Conservation (phyloP, 2,113 vertebrate species). For the Gobiocypris rarus region DNA sequence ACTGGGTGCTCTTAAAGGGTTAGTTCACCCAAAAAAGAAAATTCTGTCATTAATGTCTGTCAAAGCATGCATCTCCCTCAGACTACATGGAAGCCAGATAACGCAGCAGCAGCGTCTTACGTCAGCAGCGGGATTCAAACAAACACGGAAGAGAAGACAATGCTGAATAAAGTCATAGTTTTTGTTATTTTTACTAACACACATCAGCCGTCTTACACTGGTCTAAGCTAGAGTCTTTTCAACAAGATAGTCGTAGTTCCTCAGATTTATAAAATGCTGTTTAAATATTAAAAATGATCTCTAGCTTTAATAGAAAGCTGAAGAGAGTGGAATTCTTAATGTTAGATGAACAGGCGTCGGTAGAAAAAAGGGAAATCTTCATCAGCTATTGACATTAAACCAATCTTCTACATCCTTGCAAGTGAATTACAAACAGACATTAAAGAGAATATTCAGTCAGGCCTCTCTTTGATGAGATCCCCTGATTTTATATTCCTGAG, state of each 20-base stretch:
- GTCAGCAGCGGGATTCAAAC: too few relatives aligned
- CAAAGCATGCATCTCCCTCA: too few relatives aligned
- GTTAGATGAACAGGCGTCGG: background rate
- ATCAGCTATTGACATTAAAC: constrained; percentile 18
- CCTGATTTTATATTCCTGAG: constrained; percentile 6
- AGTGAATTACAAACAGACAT: constrained; percentile 5
- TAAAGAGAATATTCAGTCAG: constrained; percentile 10
- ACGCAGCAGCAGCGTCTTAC: too few relatives aligned
- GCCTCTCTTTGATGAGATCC: background rate
- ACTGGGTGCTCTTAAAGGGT: background rate
- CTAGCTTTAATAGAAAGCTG: background rate
- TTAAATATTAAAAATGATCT: background rate
- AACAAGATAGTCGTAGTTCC: background rate
- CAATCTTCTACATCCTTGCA: background rate
- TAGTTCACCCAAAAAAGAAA: too few relatives aligned
- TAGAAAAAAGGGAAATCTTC: background rate
- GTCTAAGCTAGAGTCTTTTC: background rate
- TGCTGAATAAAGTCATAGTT: too few relatives aligned
- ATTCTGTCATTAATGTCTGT: too few relatives aligned
- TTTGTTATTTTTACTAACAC: too few relatives aligned
- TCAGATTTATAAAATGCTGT: background rate
- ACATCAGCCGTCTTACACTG: background rate
- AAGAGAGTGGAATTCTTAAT: background rate
- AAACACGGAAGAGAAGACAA: too few relatives aligned
- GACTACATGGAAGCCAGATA: too few relatives aligned